These are phyloP conservation scores for Atherinomorus stipes DNA, from an alignment of 2,113 vertebrate genomes.

Conservation along the genomic window DNA sequence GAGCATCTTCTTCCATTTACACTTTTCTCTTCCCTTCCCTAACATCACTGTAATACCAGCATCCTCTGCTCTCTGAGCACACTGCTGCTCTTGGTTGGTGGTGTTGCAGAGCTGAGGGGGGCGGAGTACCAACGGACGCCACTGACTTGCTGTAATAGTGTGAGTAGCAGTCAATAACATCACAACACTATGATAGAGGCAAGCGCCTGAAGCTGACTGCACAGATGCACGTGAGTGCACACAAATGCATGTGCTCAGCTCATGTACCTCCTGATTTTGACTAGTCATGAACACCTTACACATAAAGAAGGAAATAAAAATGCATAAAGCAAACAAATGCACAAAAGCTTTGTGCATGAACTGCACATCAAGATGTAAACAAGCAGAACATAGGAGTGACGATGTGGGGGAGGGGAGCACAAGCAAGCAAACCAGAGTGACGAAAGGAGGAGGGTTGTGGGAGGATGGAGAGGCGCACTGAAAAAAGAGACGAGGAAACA, in stretches of 20 bases:
- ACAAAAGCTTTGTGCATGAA: constrained; percentile 38
- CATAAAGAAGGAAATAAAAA: not conserved
- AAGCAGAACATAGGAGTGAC: constrained; percentile 60
- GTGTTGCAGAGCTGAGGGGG: constrained; percentile 57
- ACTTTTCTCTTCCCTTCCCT: constrained; percentile 27
- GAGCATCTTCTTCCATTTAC: constrained; percentile 26
- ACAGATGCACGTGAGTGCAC: constrained; percentile 8
- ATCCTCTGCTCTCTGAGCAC: constrained; percentile 59
- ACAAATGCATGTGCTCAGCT: not conserved
- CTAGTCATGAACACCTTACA: not conserved
- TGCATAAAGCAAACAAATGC: not conserved
- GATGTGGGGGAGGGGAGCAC: constrained; percentile 70
- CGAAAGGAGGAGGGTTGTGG: constrained; percentile 51
- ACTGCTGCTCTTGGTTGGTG: constrained; percentile 63
- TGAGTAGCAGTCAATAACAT: constrained; percentile 77
- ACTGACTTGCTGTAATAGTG: constrained; percentile 72
- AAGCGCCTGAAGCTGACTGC: constrained; percentile 16
- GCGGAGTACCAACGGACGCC: constrained; percentile 52
- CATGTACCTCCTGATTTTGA: constrained; percentile 1
- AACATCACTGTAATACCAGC: constrained; percentile 40
- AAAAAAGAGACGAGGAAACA: constrained; percentile 56
- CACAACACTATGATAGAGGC: constrained; percentile 54
- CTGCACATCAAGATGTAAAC: constrained; percentile 77
- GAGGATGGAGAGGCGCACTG: constrained; percentile 40
- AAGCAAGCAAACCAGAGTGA: constrained; percentile 41